A percentile compares a stretch with the other conserved stretches of the same genome.
Evolutionary conservation across 1,140 invertebrate species (phyloP).

Genomic region (Ceratosolen fusciceps): DNA sequence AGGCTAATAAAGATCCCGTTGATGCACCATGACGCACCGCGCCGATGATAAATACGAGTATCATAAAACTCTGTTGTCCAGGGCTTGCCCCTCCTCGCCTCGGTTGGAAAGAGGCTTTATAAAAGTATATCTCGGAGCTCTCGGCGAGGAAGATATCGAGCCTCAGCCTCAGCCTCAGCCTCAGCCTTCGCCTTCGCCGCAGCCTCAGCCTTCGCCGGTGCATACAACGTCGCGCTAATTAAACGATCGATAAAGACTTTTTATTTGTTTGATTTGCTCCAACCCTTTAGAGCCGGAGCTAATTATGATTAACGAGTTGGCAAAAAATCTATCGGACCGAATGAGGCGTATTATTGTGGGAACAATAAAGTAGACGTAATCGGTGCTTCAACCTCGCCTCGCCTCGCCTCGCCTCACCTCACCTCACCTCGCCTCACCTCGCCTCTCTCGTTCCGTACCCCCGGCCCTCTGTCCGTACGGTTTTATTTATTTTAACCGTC

Average conservation of each 20-base stretch:
- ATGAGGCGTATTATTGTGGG: constrained; percentile 20
- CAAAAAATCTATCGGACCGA: neutral
- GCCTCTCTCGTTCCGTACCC: too few species aligned
- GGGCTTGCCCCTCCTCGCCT: constrained; percentile 46
- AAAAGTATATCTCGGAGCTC: constrained; percentile 31
- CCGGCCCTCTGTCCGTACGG: neutral
- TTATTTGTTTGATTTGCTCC: neutral
- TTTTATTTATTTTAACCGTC: neutral
- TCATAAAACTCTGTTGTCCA: constrained; percentile 42
- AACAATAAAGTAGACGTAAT: constrained; percentile 3
- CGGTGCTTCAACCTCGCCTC: neutral
- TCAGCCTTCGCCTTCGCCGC: too few species aligned
- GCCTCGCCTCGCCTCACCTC: too few species aligned
- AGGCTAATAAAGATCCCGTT: constrained; percentile 51
- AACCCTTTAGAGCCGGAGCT: neutral
- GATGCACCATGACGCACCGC: constrained; percentile 48
- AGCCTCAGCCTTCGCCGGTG: neutral
- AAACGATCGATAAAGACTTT: constrained; percentile 33
- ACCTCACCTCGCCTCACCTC: too few species aligned
- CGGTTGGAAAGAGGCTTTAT: constrained; percentile 47
- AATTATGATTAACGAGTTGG: constrained; percentile 36
- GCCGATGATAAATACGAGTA: constrained; percentile 49
- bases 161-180: too few species aligned
- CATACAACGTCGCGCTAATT: constrained; percentile 16
- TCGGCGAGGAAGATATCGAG: neutral